These are phyloP conservation scores for Melanerpes formicivorus DNA, from an alignment of 2,113 vertebrate genomes.

Conservation along the genomic window DNA sequence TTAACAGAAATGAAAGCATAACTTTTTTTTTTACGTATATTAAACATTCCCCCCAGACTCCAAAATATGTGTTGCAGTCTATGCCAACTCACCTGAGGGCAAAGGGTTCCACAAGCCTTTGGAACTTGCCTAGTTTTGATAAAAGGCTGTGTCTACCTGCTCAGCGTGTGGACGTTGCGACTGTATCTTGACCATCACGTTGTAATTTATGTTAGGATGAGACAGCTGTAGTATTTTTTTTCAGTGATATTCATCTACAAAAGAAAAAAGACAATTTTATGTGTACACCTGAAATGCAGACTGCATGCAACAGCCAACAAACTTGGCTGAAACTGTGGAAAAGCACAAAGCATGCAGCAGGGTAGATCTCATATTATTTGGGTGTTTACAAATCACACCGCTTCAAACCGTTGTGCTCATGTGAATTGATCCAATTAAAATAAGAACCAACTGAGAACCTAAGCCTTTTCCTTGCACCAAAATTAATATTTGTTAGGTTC, in stretches of 20 bases:
- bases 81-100: constrained; percentile 22
- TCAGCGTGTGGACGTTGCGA: not conserved
- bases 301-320: not conserved
- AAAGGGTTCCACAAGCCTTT: not conserved
- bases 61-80: not conserved
- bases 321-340: constrained; percentile 5
- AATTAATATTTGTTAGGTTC: constrained; percentile 23
- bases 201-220: constrained; percentile 10
- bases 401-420: not conserved
- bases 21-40: not conserved
- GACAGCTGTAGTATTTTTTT: constrained; percentile 15
- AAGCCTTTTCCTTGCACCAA: constrained; percentile 4
- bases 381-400: constrained; percentile 15
- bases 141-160: not conserved
- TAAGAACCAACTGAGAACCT: not conserved
- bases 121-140: constrained; percentile 16
- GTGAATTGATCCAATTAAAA: constrained; percentile 23
- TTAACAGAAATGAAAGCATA: constrained; percentile 25
- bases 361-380: constrained; percentile 5
- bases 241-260: constrained; percentile 21
- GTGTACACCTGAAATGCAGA: not conserved
- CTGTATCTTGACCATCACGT: not conserved
- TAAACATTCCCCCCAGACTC: constrained; percentile 6
- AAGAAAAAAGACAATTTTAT: constrained; percentile 33
- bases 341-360: not conserved